Evolutionary conservation across 2,888 invertebrate genomes (phyloP), one percentile per base, ranked within the genome.

Genomic region (Ditula angustiorana): DNA sequence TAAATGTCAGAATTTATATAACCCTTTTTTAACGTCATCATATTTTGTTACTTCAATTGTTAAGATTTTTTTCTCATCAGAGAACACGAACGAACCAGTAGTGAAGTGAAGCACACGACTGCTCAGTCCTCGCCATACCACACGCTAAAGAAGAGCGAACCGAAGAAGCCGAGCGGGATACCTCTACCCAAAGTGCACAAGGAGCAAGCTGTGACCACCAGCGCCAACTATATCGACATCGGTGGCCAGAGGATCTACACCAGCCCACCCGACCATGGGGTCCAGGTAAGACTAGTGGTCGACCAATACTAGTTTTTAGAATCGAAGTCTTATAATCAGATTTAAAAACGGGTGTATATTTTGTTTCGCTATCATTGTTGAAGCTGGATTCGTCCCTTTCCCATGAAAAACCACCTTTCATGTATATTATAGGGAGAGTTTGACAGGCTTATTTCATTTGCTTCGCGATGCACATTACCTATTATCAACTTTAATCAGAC

Each of bases 191-290:
- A 90, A 67, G 69, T 84, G 35, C 92, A 90, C 66, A 93, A 91
- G 68, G 92, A 92, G 69, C 90, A 91, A 69, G 77, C 82, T 1
- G 80, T 88, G 44, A 90, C 82, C 1, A 82, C 87, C 0, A 82
- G 87, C 1, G 88, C 91, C 1, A 91, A 92, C 71, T 93, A 92
- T 66, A 92, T 93, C 10, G 92, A 93, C 69, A 90, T 92, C 59
- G 92, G 92, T 4, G 92, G 92, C 1, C 93, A 92, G 75, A 87
- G 92, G 76, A 91, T 92, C 37, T 93, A 92, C 66, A 92, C 90
- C 1, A 90, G 90, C 67, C 90, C 92, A n/a, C 91, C 92, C 60
- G 93, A 92, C 67, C 90, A 92, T 80, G 91, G 93, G 13, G 93
- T 93, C 69, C 93, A 93, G 88, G 93, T 93, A 76, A 68, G 26